Conservation (phyloP, 1,140 invertebrate species). For the Heliconius nattereri region DNA sequence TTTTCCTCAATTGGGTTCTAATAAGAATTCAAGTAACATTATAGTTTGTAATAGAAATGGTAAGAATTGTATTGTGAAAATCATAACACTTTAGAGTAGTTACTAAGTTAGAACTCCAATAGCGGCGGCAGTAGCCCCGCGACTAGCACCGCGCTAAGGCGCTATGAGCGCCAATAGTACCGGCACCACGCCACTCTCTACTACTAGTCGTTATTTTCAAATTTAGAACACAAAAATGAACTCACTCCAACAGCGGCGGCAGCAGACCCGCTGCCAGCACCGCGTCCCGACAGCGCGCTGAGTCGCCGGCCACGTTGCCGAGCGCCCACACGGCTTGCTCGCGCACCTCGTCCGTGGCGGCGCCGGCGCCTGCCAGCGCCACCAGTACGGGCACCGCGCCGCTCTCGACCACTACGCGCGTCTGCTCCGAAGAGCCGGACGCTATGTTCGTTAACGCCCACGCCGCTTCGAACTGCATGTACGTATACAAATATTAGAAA, state of each 20-base stretch:
- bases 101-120: too few species aligned
- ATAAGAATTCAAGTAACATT: too few species aligned
- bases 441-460: conserved; percentile 99
- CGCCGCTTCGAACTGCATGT: conserved; percentile 95
- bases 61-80: too few species aligned
- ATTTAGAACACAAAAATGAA: conserved; percentile 41
- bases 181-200: too few species aligned
- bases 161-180: too few species aligned
- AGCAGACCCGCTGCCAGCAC: conserved; percentile 93
- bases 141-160: too few species aligned
- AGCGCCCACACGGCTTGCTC: conserved; percentile 98
- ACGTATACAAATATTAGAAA: too few species aligned
- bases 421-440: conserved; percentile 97
- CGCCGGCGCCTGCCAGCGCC: conserved; percentile 88
- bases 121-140: too few species aligned
- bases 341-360: conserved; percentile 94
- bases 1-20: too few species aligned
- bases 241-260: conserved; percentile 93
- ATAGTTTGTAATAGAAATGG: too few species aligned
- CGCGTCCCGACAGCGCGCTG: conserved; percentile 94
- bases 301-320: conserved; percentile 98
- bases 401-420: conserved; percentile 95
- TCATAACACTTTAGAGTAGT: too few species aligned
- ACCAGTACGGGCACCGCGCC: conserved; percentile 97
- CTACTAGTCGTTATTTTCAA: neutral